Evolutionary conservation across 2,888 invertebrate species (phyloP).

Genomic region (Aspidiotus rigidus): DNA sequence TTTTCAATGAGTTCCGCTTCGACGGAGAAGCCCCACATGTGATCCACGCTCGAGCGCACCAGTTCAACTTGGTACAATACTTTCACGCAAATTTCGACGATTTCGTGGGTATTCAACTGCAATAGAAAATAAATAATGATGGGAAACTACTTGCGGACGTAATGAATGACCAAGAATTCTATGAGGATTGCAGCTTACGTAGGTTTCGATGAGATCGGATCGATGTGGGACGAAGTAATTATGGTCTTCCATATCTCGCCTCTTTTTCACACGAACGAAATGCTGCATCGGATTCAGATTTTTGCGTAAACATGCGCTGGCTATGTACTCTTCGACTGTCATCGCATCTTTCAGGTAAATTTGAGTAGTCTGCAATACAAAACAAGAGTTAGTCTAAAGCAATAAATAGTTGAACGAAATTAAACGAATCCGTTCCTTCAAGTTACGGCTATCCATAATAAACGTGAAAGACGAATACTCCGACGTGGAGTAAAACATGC

Average conservation of each 20-base stretch:
- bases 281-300: conserved; percentile 90
- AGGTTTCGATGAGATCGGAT: conserved; percentile 87
- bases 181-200: conserved; percentile 49
- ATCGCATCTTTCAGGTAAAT: conserved; percentile 83
- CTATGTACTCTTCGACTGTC: conserved; percentile 91
- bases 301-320: conserved; percentile 82
- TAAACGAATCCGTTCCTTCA: too few relatives aligned
- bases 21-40: conserved; percentile 97
- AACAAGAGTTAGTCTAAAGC: too few relatives aligned
- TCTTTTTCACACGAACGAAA: conserved; percentile 88
- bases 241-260: conserved; percentile 89
- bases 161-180: too few relatives aligned
- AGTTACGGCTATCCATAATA: too few relatives aligned
- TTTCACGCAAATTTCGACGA: conserved; percentile 93
- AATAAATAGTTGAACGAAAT: too few relatives aligned
- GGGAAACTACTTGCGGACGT: not conserved
- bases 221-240: conserved; percentile 94
- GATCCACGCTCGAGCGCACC: conserved; percentile 77
- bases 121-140: conserved; percentile 39
- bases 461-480: too few relatives aligned
- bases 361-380: conserved; percentile 13
- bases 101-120: conserved; percentile 84
- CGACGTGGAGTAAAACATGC: too few relatives aligned
- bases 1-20: conserved; percentile 96
- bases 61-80: conserved; percentile 93